These are phyloP conservation scores for Ophion ventricosus DNA, from an alignment of 2,888 invertebrate species.

Conservation along the genomic window DNA sequence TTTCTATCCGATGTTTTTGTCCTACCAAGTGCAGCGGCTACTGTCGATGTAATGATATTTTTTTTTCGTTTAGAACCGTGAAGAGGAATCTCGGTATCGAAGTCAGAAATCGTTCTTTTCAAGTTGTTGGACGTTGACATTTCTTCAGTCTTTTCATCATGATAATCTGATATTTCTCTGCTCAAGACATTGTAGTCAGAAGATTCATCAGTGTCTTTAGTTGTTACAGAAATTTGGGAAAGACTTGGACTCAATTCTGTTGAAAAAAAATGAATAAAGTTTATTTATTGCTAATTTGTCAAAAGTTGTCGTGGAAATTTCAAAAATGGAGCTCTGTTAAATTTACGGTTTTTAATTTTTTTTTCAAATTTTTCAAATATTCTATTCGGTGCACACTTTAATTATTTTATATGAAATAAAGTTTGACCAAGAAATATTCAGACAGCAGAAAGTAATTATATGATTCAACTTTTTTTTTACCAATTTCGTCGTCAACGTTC, in stretches of 20 bases:
- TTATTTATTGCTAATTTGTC: constrained; percentile 1
- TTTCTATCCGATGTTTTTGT: constrained; percentile 1
- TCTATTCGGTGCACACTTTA: neutral
- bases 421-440: no score
- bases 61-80: neutral
- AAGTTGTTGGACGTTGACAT: neutral
- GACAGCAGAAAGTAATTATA: neutral
- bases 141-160: neutral
- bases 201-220: neutral
- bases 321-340: no score
- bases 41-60: neutral
- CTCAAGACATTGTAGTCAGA: neutral
- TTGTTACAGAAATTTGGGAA: neutral
- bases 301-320: neutral
- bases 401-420: neutral
- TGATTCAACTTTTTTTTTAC: neutral
- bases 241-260: neutral
- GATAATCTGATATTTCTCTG: neutral
- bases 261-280: neutral
- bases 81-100: neutral
- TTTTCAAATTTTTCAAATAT: neutral
- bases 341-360: neutral
- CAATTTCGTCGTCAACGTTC: constrained; percentile 14
- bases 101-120: neutral
- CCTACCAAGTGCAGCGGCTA: constrained; percentile 4